phyloP scores from a whole-genome alignment of 2,888 invertebrate genomes.

The Temnothorax ravouxi region DNA sequence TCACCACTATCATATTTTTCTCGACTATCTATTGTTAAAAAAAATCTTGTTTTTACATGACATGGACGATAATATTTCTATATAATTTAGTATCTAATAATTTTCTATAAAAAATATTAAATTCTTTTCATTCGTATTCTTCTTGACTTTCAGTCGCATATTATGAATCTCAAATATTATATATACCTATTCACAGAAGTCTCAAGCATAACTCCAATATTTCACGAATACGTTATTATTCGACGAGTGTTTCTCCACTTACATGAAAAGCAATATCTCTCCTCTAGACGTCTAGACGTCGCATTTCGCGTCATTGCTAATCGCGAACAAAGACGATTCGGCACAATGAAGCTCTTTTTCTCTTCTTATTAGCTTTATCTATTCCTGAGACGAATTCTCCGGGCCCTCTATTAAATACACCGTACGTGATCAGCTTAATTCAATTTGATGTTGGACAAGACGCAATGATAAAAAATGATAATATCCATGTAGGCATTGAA shows the following conservation, averaged over 20 bases:
- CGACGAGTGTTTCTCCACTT: background rate
- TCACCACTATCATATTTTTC: background rate
- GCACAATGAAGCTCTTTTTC: conserved; percentile 30
- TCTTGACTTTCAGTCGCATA: background rate
- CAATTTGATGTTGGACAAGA: background rate
- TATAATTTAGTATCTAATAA: background rate
- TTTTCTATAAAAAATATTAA: background rate
- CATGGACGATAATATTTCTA: background rate
- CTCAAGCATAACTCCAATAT: background rate
- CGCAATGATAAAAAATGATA: background rate
- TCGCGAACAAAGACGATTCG: conserved; percentile 14
- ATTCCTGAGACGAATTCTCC: conserved; percentile 34
- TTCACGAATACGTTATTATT: background rate
- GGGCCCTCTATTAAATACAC: background rate
- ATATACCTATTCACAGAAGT: background rate
- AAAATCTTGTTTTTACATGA: background rate
- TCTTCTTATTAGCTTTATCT: conserved; percentile 28
- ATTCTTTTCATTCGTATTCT: background rate
- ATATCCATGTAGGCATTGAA: background rate
- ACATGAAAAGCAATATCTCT: conserved; percentile 4
- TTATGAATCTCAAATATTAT: background rate
- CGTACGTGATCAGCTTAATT: background rate
- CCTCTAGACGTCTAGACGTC: conserved; percentile 30
- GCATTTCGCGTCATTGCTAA: background rate
- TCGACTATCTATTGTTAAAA: background rate